Evolutionary conservation across 2,888 invertebrate species (phyloP).

Genomic region (Aphidoletes aphidimyza): DNA sequence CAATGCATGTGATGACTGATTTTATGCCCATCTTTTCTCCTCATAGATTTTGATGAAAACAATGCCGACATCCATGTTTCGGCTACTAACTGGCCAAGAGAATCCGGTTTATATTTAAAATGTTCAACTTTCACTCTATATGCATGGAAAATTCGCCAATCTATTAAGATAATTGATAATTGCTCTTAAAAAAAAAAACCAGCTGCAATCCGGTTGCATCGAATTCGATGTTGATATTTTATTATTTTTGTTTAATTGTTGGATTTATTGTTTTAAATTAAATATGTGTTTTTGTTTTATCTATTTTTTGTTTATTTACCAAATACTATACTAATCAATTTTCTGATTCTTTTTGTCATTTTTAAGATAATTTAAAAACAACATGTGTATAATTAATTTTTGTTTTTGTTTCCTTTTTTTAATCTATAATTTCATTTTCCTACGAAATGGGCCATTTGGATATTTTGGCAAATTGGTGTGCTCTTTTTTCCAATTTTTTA

Average conservation of each 20-base stretch:
- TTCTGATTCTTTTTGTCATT: background rate
- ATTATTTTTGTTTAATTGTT: background rate
- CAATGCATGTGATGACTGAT: background rate
- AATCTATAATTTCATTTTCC: background rate
- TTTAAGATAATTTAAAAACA: background rate
- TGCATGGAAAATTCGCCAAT: constrained; percentile 12
- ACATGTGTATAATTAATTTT: background rate
- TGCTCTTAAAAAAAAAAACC: background rate
- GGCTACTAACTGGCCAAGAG: constrained; percentile 98
- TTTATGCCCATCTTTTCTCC: constrained; percentile 56
- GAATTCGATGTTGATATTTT: background rate
- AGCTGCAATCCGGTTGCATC: background rate
- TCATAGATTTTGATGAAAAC: constrained; percentile 99
- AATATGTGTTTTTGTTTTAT: background rate
- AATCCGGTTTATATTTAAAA: constrained; percentile 97
- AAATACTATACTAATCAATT: background rate
- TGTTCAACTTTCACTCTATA: constrained; percentile 11
- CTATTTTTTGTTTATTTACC: background rate
- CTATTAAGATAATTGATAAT: background rate
- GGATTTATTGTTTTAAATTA: constrained; percentile 10
- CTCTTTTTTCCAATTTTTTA: background rate
- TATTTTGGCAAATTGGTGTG: background rate
- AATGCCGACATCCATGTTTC: constrained; percentile 99
- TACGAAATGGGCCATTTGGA: background rate
- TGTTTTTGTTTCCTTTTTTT: background rate